Evolutionary conservation across 2,888 invertebrate genomes (phyloP), one percentile per base, ranked within the genome.

Genomic region (Caenorhabditis sinica): DNA sequence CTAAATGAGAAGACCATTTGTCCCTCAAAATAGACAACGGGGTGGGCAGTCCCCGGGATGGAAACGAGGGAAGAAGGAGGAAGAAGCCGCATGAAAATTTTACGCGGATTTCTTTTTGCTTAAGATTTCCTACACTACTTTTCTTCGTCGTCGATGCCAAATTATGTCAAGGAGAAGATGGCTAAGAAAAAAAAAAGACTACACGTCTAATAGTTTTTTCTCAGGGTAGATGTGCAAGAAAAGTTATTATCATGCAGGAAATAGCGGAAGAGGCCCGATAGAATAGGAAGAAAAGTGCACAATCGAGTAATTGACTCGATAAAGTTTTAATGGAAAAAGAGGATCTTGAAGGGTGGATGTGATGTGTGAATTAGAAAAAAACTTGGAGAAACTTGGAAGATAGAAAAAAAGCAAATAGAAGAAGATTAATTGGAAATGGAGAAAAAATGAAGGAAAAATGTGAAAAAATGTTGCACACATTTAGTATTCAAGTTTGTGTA

Each of bases 61-160:
- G 40, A 53, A 60, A 79, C 20, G 56, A 68, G 49, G 36, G 25
- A 53, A 25, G 51, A 36, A 49, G 40, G 45, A 43, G 40, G 33
- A 49, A 72, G 80, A 80, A 80, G 72, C 80, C 80, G 66, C 80
- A 80, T 80, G 72, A 80, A 80, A 80, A 72, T 80, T 80, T 80
- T 66, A 80, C 80, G 80, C 79, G 79, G 72, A 65, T 79, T 72
- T 45, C 65, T 71, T 72, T 63, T 77, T 63, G 28, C 65, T 53
- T 71, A 43, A 77, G 71, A 71, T 51, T 69, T 61, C 40, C 61
- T 77, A 60, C 68, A 68, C 76, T 68, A 49, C 66, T 53, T 25
- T 13, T 36, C 13, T n/a, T 36, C 23, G 40, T 23, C 15, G 40
- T 40, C 68, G 33, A 33, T 66, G 61, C 68, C 68, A 68, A 77